Evolutionary conservation across 2,113 vertebrate genomes (phyloP).

Genomic region (Campylomormyrus numenius): DNA sequence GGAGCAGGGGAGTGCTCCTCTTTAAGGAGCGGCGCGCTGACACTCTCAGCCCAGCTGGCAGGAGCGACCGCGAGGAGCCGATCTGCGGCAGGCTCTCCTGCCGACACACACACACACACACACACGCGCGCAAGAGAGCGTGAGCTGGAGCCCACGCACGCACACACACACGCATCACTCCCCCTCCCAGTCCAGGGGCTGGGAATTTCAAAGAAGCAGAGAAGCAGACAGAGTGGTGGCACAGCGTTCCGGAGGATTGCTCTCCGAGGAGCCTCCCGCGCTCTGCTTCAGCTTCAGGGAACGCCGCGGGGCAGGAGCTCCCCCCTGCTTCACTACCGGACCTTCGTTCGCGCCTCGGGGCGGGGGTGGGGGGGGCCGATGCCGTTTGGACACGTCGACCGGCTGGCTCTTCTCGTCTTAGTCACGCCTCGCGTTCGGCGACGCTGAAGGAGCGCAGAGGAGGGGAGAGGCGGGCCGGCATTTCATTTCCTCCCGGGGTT

Average conservation of each 20-base stretch:
- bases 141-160: slow-evolving; percentile 9
- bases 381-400: background rate
- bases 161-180: slow-evolving; percentile 9
- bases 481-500: background rate
- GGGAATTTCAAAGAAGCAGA: slow-evolving; percentile 29
- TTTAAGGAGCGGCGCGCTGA: background rate
- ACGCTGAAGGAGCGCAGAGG: background rate
- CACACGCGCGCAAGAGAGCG: background rate
- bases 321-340: background rate
- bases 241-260: slow-evolving; percentile 50
- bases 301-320: background rate
- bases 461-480: background rate
- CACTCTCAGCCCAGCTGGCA: background rate
- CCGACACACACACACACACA: background rate
- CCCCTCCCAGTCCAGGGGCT: slow-evolving; percentile 14
- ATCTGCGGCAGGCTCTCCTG: slow-evolving; percentile 3
- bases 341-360: background rate
- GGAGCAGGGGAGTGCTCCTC: background rate
- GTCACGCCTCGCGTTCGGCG: background rate
- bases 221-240: slow-evolving; percentile 15
- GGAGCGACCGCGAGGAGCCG: background rate
- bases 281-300: slow-evolving; percentile 35
- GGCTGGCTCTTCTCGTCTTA: background rate
- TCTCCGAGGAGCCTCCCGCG: slow-evolving; percentile 54
- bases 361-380: background rate